Evolutionary conservation across 2,113 vertebrate genomes (phyloP).

Genomic region (Sterna hirundo): DNA sequence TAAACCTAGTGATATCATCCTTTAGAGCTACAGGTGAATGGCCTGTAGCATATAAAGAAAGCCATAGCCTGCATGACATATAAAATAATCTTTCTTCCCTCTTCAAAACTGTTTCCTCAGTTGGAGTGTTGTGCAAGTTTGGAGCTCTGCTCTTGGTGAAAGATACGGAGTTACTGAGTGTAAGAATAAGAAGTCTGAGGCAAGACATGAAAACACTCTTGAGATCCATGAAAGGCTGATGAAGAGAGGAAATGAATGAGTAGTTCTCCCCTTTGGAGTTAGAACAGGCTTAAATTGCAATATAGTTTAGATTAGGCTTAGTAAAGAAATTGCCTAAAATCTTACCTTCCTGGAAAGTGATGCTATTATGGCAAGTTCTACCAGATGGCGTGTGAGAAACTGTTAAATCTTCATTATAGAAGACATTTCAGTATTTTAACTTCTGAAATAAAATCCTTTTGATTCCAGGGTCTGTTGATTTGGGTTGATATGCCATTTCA

Average conservation of each 20-base stretch:
- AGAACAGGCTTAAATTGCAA: background rate
- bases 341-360: background rate
- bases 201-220: background rate
- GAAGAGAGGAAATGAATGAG: background rate
- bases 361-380: background rate
- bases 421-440: background rate
- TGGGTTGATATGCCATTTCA: background rate
- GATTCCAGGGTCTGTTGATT: background rate
- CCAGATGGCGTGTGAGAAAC: background rate
- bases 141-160: background rate
- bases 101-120: background rate
- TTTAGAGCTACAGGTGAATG: background rate
- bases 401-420: background rate
- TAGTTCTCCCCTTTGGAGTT: background rate
- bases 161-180: background rate
- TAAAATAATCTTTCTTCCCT: background rate
- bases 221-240: background rate
- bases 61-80: background rate
- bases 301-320: background rate
- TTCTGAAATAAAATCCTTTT: background rate
- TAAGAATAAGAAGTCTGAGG: background rate
- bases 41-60: background rate
- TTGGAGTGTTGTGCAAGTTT: background rate
- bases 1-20: background rate
- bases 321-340: background rate